Evolutionary conservation across 2,797 vertebrate genomes (phyloP).

Genomic region (Babyrousa celebensis): DNA sequence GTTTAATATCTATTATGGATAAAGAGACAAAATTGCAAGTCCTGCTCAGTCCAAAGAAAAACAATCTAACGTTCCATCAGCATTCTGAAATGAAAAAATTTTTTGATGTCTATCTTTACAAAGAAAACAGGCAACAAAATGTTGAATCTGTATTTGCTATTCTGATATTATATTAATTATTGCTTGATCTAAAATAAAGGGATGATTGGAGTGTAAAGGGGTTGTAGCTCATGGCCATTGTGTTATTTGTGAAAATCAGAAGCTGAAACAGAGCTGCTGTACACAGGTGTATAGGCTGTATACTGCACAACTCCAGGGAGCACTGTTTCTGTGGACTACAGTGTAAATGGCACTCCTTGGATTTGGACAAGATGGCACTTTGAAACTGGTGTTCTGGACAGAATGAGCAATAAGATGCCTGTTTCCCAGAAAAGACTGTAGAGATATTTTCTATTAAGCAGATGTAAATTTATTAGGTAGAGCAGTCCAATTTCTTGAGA

Average conservation of each 20-base stretch:
- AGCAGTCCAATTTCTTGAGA: constrained; percentile 7
- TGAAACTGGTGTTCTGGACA: not conserved
- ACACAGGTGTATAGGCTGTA: fast-evolving
- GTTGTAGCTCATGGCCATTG: not conserved
- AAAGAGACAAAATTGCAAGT: constrained; percentile 14
- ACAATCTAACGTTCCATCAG: not conserved
- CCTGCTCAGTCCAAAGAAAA: constrained; percentile 26
- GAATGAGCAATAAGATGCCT: not conserved
- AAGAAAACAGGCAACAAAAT: not conserved
- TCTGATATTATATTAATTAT: constrained; percentile 31
- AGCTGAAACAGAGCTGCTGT: not conserved
- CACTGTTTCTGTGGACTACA: fast-evolving
- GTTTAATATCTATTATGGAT: not conserved
- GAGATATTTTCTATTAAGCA: not conserved
- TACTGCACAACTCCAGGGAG: not conserved
- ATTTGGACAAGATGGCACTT: not conserved
- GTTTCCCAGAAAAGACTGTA: not conserved
- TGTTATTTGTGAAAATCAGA: not conserved
- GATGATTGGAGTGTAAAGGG: not conserved
- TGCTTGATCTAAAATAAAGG: not conserved
- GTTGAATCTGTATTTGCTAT: not conserved
- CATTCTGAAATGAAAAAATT: constrained; percentile 2
- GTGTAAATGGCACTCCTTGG: not conserved
- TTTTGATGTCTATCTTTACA: constrained; percentile 33
- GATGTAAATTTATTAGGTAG: not conserved